phyloP scores from a whole-genome alignment of 2,113 vertebrate species.

The Oceanodroma tethys region DNA sequence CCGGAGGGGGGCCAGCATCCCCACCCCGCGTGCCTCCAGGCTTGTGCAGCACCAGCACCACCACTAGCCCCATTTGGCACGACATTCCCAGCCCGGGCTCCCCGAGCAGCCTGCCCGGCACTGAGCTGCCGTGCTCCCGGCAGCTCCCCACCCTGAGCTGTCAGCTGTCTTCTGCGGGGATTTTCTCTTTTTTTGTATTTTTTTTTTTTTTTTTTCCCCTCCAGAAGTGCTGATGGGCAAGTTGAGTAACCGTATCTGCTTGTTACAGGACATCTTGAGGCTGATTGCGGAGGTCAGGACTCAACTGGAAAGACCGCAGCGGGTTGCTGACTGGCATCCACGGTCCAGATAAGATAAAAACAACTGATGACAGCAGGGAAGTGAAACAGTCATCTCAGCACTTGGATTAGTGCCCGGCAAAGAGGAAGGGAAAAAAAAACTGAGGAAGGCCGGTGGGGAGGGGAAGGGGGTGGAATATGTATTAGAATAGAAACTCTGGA shows the following conservation, averaged over 20 bases:
- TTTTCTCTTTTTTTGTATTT: neutral
- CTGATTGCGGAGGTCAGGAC: neutral
- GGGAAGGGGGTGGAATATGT: constrained; percentile 56
- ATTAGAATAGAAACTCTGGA: constrained; percentile 73
- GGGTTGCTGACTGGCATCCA: constrained; percentile 44
- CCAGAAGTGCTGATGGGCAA: constrained; percentile 10
- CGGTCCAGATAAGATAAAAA: constrained; percentile 57
- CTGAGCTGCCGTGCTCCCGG: neutral
- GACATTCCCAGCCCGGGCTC: neutral
- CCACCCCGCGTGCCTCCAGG: rapidly evolving
- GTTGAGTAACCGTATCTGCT: neutral
- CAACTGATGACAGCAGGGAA: constrained; percentile 47
- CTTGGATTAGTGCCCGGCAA: constrained; percentile 44
- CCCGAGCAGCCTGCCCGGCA: neutral
- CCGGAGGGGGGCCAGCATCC: rapidly evolving
- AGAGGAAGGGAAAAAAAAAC: neutral
- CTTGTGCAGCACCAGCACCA: neutral
- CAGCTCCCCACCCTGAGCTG: neutral
- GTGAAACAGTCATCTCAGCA: constrained; percentile 62
- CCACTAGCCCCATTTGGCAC: rapidly evolving
- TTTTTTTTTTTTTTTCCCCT: neutral
- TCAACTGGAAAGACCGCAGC: neutral
- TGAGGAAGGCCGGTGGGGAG: neutral
- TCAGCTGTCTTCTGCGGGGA: neutral
- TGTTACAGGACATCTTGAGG: constrained; percentile 7